phyloP scores from a whole-genome alignment of 2,797 vertebrate species.

The Coregonus suidteri region DNA sequence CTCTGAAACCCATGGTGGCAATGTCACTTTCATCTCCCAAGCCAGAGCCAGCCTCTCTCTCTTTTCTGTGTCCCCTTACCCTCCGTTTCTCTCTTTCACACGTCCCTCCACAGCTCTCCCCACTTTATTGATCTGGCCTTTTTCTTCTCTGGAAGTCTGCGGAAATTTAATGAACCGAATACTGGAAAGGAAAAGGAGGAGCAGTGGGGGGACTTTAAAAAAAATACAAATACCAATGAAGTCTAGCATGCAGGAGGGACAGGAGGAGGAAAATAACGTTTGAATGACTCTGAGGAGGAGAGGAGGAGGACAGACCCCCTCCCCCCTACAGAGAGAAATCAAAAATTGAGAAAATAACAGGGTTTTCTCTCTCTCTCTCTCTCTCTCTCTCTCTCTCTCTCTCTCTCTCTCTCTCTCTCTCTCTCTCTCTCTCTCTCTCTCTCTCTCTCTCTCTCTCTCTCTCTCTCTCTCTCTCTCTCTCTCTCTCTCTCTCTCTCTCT shows the following conservation, averaged over 20 bases:
- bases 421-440: conserved; percentile 4
- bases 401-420: conserved; percentile 12
- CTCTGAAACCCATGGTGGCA: conserved; percentile 84
- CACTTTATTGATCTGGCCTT: conserved; percentile 82
- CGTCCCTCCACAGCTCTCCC: conserved; percentile 77
- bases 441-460: conserved; percentile 12
- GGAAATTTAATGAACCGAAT: conserved; percentile 90
- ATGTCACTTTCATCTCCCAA: conserved; percentile 91
- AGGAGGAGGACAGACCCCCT: conserved; percentile 26
- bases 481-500: conserved; percentile 13
- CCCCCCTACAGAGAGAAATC: conserved; percentile 58
- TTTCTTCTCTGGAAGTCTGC: conserved; percentile 82
- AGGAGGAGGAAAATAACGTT: conserved; percentile 52
- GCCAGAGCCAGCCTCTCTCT: conserved; percentile 56
- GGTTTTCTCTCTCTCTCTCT: conserved; percentile 14
- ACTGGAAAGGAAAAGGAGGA: conserved; percentile 69
- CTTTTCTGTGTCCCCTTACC: conserved; percentile 18
- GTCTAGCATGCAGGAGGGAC: conserved; percentile 69
- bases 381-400: neutral
- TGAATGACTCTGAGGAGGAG: conserved; percentile 57
- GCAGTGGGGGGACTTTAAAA: conserved; percentile 51
- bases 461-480: conserved; percentile 18
- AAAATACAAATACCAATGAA: conserved; percentile 75
- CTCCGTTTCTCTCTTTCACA: conserved; percentile 74
- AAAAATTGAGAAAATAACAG: conserved; percentile 50